Base-by-base conservation (phyloP, 1,140 invertebrate species). In the Orchestia grillus region DNA sequence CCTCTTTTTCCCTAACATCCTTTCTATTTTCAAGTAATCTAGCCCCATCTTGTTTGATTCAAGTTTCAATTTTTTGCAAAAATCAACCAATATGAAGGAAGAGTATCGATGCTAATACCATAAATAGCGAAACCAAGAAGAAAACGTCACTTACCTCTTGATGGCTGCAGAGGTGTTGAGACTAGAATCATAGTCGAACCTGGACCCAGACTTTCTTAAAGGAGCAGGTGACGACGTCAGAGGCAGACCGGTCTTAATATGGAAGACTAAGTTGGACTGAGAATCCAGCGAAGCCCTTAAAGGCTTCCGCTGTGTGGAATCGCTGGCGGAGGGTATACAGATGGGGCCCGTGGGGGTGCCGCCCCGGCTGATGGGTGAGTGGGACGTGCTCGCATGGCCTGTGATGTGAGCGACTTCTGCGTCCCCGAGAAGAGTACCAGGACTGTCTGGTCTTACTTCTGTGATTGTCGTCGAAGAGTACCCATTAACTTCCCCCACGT, bases 191-290 rank as follows among this genome's bases (percentile, higher is more conserved):
- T 98, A 99, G 97, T 99, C 98, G 97, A 99, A 99, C 44, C 92
- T 94, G 97, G 98, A 98, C 96, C 98, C 98, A 0, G 98, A 98
- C 97, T 98, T 98, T 97, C 98, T 97, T 15, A 99, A 97, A 0
- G 99, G 99, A 36, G 98, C 99, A 0, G 99, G 99, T 97, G 98
- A 99, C 28, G 98, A 99, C 0, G 98, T 99, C n/a, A 99, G 97
- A 0, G 99, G 98, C 95, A 99, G 97, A 36, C 97, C 96, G 28
- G 98, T 99, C 97, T 98, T 98, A 92, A 98, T 98, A 97, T 99
- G 98, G 97, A 99, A 99, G 53, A 99, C 98, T 98, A 99, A 98
- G 0, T 98, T 98, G 0, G 98, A 98, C 4, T 98, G 98, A 90
- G 98, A 98, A 96, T 98, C 98, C 96, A 99, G 97, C 44, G 92